Conservation (phyloP, 2,888 invertebrate species). For the Xanthia icteritia region DNA sequence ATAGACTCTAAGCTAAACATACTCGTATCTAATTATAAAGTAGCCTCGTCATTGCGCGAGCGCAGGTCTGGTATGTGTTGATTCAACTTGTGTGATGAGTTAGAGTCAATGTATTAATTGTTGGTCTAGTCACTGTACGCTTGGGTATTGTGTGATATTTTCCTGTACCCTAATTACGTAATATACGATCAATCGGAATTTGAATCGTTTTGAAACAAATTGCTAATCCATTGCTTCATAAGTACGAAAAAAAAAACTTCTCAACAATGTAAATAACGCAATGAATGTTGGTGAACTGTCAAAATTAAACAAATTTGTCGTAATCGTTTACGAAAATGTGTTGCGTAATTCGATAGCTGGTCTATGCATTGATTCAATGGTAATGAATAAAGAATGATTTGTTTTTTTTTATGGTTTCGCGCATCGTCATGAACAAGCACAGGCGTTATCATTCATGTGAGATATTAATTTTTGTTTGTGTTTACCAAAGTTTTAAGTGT, state of each 20-base stretch:
- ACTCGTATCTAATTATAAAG: background rate
- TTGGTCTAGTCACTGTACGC: constrained; percentile 27
- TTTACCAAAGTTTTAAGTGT: no score
- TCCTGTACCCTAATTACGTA: no score
- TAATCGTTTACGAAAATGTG: no score
- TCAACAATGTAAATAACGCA: no score
- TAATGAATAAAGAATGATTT: background rate
- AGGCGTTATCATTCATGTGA: background rate
- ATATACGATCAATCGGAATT: no score
- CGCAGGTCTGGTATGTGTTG: constrained; percentile 34
- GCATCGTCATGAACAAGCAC: background rate
- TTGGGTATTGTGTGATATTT: constrained; percentile 32
- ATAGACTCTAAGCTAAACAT: background rate
- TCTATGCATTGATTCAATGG: background rate
- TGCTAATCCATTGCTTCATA: no score
- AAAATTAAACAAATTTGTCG: no score
- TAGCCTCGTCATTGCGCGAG: constrained; percentile 15
- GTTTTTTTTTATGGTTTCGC: background rate
- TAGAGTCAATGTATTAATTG: constrained; percentile 36
- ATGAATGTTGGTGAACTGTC: no score
- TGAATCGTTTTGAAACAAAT: no score
- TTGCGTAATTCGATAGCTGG: no score
- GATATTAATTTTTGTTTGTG: no score
- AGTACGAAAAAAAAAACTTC: no score
- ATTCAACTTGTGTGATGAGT: constrained; percentile 30